Evolutionary conservation across 1,140 invertebrate species (phyloP).

Genomic region (Heliconius hewitsoni): DNA sequence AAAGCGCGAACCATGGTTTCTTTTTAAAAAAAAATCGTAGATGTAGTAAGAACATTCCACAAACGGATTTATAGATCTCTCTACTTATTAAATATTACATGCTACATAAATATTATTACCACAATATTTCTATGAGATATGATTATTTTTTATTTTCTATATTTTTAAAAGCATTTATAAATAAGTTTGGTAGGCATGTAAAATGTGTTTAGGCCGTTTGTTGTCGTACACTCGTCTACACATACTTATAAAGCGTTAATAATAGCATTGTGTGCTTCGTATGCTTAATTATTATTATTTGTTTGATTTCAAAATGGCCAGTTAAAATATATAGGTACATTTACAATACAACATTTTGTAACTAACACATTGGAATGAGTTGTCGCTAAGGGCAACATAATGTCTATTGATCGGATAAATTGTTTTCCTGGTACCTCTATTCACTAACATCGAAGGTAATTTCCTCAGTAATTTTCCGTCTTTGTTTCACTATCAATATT

Average conservation of each 20-base stretch:
- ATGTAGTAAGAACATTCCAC: constrained; percentile 12
- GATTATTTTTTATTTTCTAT: too few species aligned
- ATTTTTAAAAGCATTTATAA: not conserved
- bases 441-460: constrained; percentile 18
- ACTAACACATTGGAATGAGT: not conserved
- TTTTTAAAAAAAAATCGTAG: not conserved
- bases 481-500: not conserved
- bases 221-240: not conserved
- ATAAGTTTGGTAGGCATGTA: not conserved
- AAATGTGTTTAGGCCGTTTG: not conserved
- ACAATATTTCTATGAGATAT: too few species aligned
- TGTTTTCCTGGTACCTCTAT: constrained; percentile 25
- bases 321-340: not conserved
- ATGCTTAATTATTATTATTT: not conserved
- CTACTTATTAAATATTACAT: not conserved
- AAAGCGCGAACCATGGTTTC: constrained; percentile 16
- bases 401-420: constrained; percentile 30
- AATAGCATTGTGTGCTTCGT: not conserved
- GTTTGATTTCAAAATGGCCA: not conserved
- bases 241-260: not conserved
- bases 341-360: not conserved
- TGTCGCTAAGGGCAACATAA: constrained; percentile 28
- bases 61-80: not conserved
- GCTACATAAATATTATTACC: too few species aligned
- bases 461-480: constrained; percentile 9